Conservation (phyloP, 2,113 vertebrate species). For the Oreochromis spilurus region DNA sequence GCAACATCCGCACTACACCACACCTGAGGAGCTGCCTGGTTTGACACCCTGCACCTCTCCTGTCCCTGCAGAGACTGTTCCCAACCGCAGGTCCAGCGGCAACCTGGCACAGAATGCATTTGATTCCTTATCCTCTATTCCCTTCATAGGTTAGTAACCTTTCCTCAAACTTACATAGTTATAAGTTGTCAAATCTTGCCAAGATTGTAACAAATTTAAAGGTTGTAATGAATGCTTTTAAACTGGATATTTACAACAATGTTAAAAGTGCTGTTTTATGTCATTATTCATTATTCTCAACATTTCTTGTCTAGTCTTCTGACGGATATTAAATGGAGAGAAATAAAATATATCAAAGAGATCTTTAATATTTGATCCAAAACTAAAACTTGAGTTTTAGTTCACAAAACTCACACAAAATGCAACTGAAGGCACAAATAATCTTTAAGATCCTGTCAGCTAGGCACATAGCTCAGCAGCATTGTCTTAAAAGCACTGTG, state of each 20-base stretch:
- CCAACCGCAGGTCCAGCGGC: constrained; percentile 47
- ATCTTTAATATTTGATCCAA: neutral
- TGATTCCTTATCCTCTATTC: constrained; percentile 89
- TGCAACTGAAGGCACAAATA: neutral
- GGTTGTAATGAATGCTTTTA: neutral
- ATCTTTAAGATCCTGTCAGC: neutral
- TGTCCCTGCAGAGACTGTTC: neutral
- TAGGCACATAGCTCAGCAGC: neutral
- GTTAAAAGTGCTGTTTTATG: neutral
- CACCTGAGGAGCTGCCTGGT: constrained; percentile 52
- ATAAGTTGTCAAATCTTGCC: neutral
- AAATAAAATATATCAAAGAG: neutral
- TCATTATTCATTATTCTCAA: neutral
- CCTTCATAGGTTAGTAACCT: constrained; percentile 87
- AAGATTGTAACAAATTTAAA: neutral
- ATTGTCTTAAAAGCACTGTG: neutral
- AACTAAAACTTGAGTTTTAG: neutral
- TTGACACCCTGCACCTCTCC: constrained; percentile 27
- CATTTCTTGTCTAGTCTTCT: neutral
- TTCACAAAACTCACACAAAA: neutral
- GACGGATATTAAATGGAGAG: neutral
- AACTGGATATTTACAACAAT: neutral
- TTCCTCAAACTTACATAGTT: neutral
- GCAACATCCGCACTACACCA: constrained; percentile 73
- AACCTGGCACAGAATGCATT: constrained; percentile 77